Base-by-base conservation (phyloP, 1,140 invertebrate genomes). In the Calephelis nemesis region DNA sequence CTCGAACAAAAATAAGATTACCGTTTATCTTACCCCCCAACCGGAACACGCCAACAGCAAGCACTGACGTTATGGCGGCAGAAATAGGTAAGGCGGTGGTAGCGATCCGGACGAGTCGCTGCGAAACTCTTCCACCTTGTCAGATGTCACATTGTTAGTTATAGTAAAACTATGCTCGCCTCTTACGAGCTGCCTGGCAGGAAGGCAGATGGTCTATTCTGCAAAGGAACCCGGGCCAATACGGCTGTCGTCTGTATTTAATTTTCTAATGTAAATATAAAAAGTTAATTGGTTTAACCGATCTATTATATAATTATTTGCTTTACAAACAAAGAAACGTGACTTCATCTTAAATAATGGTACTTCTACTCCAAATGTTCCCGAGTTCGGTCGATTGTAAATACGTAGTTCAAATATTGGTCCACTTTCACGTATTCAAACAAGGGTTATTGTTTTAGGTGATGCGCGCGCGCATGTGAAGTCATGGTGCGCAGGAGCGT, bases 401-500 rank as follows among this genome's bases (percentile, higher is more conserved):
- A 66, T 66, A 66, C 40, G 45, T 52, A 19, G 65, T 67, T 70
- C 70, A 88, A 86, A 88, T 78, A 88, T 83, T 84, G 76, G 75
- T 79, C 76, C 71, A 77, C 76, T 84, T 83, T 84, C 77, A 74
- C 74, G 67, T 79, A 70, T 68, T 87, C 78, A 88, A 87, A 83
- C 76, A 85, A 65, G 63, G 50, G 67, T 73, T 87, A 90, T 90
- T 90, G 88, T 90, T 90, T 87, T 88, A 90, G 88, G 88, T 88
- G 86, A 90, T 90, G 86, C 81, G 78, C 75, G 79, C 68, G 75
- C 76, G 78, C 75, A 75, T 76, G 83, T 86, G 75, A 85, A 82
- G 73, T 42, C 69, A 89, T 89, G 87, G 82, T 82, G 82, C 77
- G 85, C 76, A 78, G 83, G 82, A 79, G 84, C 69, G 76, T 79